Base-by-base conservation (phyloP, 1,140 invertebrate species). In the Aphidius ervi region DNA sequence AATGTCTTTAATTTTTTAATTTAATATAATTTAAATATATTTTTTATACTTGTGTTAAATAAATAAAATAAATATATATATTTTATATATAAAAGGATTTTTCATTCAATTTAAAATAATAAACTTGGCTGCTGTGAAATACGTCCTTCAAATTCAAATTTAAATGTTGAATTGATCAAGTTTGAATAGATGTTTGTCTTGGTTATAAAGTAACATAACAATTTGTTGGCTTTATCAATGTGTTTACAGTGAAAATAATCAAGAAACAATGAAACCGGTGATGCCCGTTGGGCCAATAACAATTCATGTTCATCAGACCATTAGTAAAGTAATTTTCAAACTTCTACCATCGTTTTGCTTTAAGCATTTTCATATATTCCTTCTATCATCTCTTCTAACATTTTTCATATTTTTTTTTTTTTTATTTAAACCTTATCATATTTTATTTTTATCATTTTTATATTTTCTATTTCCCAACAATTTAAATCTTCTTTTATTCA, bases 261-360 rank as follows among this genome's bases (percentile, higher is more conserved):
- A 5, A 10, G 39, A 46, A 42, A 5, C 40, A 10, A 16, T 6
- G 49, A 43, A 31, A 31, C 23, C 23, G 4, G 23, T 40, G 46
- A 42, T 49, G 59, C 61, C 63, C 42, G 46, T 52, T 49, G 61
- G 52, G n/a, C 52, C 40, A 54, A 47, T 56, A 58, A 58, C 64
- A 65, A 65, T 65, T 61, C 55, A 56, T 46, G 58, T 54, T 58
- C 61, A 58, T 61, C 59, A 59, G 56, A 57, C 41, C 62, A 58
- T 65, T 65, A 58, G 63, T 63, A 63, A 65, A 63, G 41, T 55
- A 56, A 63, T 65, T 65, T 61, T 65, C 46, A 31, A 56, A 57
- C 56, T 59, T 60, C 59, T 53, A 58, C 42, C 48, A 58, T 37
- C 43, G 55, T 56, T 7, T 61, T 55, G 58, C 56, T 20, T 16